Percentiles rank a stretch among this genome's conserved stretches.
These are phyloP conservation scores for Belgica antarctica DNA, from an alignment of 2,888 invertebrate genomes.

Conservation along the genomic window DNA sequence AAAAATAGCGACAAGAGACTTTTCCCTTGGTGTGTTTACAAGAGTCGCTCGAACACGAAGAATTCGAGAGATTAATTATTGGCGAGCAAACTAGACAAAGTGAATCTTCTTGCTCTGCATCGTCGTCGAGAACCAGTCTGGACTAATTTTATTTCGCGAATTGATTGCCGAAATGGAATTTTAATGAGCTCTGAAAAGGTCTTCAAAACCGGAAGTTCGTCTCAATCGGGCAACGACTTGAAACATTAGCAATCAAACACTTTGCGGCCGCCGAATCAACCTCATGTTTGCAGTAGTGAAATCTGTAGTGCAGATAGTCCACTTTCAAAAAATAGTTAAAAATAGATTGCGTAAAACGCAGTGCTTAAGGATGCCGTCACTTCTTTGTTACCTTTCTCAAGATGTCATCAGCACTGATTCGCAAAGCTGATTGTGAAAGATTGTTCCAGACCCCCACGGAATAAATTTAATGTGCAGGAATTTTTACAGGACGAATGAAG, in stretches of 20 bases:
- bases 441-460: too few species aligned
- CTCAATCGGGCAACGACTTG: too few species aligned
- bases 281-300: not conserved
- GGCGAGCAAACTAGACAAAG: not conserved
- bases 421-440: too few species aligned
- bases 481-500: conserved; percentile 1
- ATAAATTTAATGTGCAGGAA: not conserved
- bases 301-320: conserved; percentile 4
- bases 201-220: too few species aligned
- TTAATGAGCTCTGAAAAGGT: not conserved
- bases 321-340: conserved; percentile 8
- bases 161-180: too few species aligned
- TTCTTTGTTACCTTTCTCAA: not conserved
- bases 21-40: not conserved
- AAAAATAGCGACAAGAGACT: conserved; percentile 5
- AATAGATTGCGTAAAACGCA: conserved; percentile 5
- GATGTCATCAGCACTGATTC: not conserved
- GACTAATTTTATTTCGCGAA: too few species aligned
- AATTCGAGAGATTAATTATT: too few species aligned
- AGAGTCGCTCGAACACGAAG: conserved; percentile 1
- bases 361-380: conserved; percentile 11
- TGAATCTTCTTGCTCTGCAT: not conserved
- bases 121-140: not conserved
- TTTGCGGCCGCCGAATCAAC: not conserved
- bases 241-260: too few species aligned